Evolutionary conservation across 2,888 invertebrate genomes (phyloP), one percentile per base, ranked within the genome.

Genomic region (Thymelicus acteon): DNA sequence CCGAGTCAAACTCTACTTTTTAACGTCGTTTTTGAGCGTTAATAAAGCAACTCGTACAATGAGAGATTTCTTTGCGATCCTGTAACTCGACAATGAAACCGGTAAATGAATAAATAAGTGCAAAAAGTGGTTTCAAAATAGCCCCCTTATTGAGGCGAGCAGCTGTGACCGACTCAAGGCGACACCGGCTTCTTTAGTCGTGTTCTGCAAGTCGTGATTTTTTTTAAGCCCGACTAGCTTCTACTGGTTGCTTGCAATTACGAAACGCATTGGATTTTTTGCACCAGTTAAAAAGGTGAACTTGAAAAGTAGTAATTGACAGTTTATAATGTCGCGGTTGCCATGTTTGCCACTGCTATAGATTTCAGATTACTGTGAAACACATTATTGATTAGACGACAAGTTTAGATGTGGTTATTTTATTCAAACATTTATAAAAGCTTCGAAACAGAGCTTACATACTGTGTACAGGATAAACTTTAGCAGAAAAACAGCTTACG

Each of bases 81-180:
- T 80, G 79, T 80, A 83, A 83, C 79, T 78, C 76, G 78, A 85
- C 85, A 88, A 89, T 88, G 85, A 80, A 86, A 85, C 86, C 84
- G 83, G 88, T 86, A 87, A 82, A 87, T 88, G 88, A 85, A 86
- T 85, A 85, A 86, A 82, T 83, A 79, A 81, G 75, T 77, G 79
- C 82, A 89, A 89, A 89, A 89, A 88, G 86, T 82, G 76, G 86
- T 84, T 85, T 87, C 85, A 87, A 85, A 90, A 88, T 88, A 87
- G 81, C 86, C 85, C 88, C 88, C 84, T 82, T 81, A 83, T 83
- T 79, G 79, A 77, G 77, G 79, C 84, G 85, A 89, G 90, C 92
- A 92, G 92, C 86, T 83, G 80, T 82, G 78, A 77, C 77, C 76
- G 82, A 79, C 86, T 89, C 92, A 92, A 92, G 92, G 92, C 86